Conservation (phyloP, 2,888 invertebrate species). For the Elmis aenea region DNA sequence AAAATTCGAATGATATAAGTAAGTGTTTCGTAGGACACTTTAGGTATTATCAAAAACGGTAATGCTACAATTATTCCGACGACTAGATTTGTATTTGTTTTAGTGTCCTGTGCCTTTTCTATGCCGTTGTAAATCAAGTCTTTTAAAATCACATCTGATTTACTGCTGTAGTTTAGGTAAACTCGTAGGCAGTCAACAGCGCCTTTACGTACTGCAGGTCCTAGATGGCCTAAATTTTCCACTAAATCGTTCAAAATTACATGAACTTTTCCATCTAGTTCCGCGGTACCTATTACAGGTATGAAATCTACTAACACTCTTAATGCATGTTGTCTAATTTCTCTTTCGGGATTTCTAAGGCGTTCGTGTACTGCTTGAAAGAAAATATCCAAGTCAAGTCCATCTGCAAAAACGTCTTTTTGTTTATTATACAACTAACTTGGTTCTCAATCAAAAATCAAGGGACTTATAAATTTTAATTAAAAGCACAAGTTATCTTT, state of each 20-base stretch:
- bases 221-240: slow-evolving; percentile 72
- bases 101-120: slow-evolving; percentile 54
- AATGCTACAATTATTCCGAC: slow-evolving; percentile 63
- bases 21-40: slow-evolving; percentile 48
- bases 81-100: slow-evolving; percentile 53
- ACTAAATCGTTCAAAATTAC: slow-evolving; percentile 63
- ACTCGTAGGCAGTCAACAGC: slow-evolving; percentile 71
- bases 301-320: slow-evolving; percentile 74
- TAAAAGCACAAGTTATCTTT: no score
- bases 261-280: slow-evolving; percentile 64
- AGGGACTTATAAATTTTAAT: no score
- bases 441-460: not conserved
- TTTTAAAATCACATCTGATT: slow-evolving; percentile 62
- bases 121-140: slow-evolving; percentile 63
- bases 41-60: slow-evolving; percentile 58
- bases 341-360: slow-evolving; percentile 75
- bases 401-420: slow-evolving; percentile 31
- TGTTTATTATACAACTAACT: no score
- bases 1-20: slow-evolving; percentile 42
- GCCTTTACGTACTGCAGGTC: slow-evolving; percentile 75
- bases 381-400: slow-evolving; percentile 51
- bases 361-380: slow-evolving; percentile 69
- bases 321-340: slow-evolving; percentile 76
- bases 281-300: slow-evolving; percentile 61
- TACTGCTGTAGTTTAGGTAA: slow-evolving; percentile 64